Base-by-base conservation (phyloP, 2,888 invertebrate genomes). In the Rhorus exstirpatorius region DNA sequence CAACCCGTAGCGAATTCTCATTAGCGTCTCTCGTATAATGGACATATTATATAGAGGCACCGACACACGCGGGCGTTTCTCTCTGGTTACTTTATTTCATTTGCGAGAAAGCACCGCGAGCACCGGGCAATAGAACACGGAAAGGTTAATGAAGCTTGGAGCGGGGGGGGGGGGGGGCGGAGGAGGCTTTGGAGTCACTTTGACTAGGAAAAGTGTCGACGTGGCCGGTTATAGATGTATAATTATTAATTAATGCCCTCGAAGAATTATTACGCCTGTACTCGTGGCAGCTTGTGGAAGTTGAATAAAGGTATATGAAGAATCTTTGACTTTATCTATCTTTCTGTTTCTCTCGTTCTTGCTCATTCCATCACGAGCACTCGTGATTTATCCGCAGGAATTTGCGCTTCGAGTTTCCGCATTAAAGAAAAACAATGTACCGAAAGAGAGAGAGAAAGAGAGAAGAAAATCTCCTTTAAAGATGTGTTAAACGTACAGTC, bases 241-340 rank as follows among this genome's bases (percentile, higher is more conserved):
- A 82, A 82, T 82, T 82, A 82, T 75, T 82, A 82, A 82, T 82
- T 79, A 82, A 82, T 74, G 79, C 71, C 75, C 79, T 79, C 68
- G 58, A 82, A 79, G 79, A 44, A 75, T 60, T 72, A 74, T 55
- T 58, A 19, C 41, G 46, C 31, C 44, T 65, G 41, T 63, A 44
- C 74, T 75, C 70, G 63, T 46, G 79, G 70, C 71, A 58, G 58
- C 58, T 70, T 21, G 65, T 67, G 58, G 49, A 65, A 58, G 58
- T 65, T 72, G 65, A 67, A 65, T 71, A 70, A 79, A 82, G 74
- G 53, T 71, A 63, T 63, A 75, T 70, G 79, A 79, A 75, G 51
- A 55, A 31, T 24, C 65, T 53, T 17, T 49, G 24, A 75, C 70
- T 63, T 19, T 35, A 67, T 51, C 76, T 67, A 38, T 75, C 14